phyloP scores from a whole-genome alignment of 1,140 invertebrate species.

The Caenorhabditis latens region DNA sequence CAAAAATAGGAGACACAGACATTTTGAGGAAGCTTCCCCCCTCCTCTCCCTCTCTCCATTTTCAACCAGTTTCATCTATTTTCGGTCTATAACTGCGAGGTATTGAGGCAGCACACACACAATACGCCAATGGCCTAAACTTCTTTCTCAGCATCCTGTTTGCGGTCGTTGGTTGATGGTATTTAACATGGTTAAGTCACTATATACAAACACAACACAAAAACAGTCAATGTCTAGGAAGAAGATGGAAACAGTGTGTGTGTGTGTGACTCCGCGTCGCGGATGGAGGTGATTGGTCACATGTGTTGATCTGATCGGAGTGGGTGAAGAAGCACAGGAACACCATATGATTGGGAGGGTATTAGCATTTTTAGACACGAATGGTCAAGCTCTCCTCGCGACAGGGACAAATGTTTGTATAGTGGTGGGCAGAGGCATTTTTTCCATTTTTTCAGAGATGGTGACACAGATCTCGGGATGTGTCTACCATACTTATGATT shows the following conservation, averaged over 20 bases:
- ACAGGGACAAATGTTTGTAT: background rate
- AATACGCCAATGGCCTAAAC: too few relatives aligned
- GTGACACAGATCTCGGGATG: too few relatives aligned
- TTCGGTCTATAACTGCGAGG: background rate
- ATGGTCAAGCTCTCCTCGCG: background rate
- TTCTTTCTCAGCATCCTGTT: background rate
- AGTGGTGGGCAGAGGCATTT: background rate
- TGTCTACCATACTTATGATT: too few relatives aligned
- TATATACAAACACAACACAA: too few relatives aligned
- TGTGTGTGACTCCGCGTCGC: too few relatives aligned
- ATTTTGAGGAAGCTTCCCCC: background rate
- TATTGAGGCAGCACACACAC: too few relatives aligned
- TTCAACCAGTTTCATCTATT: slow-evolving; percentile 25
- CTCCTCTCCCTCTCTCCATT: too few relatives aligned
- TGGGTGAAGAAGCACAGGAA: background rate
- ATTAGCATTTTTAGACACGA: background rate
- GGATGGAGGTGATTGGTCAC: background rate
- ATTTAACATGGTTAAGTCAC: background rate
- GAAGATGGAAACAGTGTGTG: too few relatives aligned
- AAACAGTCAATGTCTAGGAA: too few relatives aligned
- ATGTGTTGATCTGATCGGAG: background rate
- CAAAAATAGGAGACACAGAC: background rate
- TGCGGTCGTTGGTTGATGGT: slow-evolving; percentile 3
- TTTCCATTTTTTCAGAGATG: too few relatives aligned
- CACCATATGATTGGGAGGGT: slow-evolving; percentile 6